Base-by-base conservation (phyloP, 2,113 vertebrate species). In the Rhea americana region DNA sequence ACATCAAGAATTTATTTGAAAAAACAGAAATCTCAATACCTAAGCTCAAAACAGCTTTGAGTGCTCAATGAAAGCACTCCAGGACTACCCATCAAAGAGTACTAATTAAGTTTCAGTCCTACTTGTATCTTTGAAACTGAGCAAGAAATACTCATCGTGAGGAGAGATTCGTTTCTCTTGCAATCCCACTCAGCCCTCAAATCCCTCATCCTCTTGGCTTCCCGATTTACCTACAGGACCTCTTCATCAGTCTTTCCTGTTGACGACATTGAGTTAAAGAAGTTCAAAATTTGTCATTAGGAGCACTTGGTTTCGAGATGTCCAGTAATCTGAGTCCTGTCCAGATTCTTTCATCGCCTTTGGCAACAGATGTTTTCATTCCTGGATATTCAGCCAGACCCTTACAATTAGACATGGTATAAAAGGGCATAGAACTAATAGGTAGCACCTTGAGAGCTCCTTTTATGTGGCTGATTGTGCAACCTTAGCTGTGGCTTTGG, bases 311-410 rank as follows among this genome's bases (percentile, higher is more conserved):
- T 9, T 86, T 89, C 63, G 51, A 87, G 47, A 51, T 91, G 35
- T 61, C 58, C 51, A 71, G 76, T 93, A 91, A 84, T 65, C 73
- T 72, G 83, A 93, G 70, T 96, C 87, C 55, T 43, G 37, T 95
- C 13, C 73, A 82, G 77, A 53, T 67, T 92, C 75, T 90, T 94
- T 91, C 81, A 73, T 91, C 41, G 3, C 82, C 61, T 83, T 92
- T 88, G 67, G 56, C 85, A 95, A 65, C 85, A 92, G 79, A 75
- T 91, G 77, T 90, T 96, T 96, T 45, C 45, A 50, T 91, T 94
- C 73, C 51, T 78, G 71, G 68, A 65, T 65, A 67, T 53, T 58
- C 21, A 67, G 66, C 77, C 80, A 84, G 85, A 86, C 63, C 53
- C 55, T 82, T 85, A 75, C 70, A 85, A 72, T 94, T 81, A 96